Percentiles rank a stretch among this genome's conserved stretches.
These are phyloP conservation scores for Amphipoea oculea DNA, from an alignment of 2,888 invertebrate genomes.

Conservation along the genomic window DNA sequence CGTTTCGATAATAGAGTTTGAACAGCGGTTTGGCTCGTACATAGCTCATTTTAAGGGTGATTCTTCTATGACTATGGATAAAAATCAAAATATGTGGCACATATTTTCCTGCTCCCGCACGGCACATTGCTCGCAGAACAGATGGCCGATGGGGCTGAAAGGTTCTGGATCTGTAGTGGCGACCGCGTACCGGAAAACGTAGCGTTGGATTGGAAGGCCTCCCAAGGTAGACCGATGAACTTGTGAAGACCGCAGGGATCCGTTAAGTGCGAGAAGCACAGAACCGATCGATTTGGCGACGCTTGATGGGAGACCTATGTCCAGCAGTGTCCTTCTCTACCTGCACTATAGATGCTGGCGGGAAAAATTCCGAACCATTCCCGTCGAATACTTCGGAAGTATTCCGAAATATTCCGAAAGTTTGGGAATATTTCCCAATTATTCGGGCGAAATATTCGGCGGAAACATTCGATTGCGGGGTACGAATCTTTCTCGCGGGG, in stretches of 20 bases:
- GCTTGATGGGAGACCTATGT: not conserved
- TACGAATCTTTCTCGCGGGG: too few species aligned
- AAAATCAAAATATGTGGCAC: not conserved
- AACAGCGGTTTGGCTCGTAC: conserved; percentile 37
- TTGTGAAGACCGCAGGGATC: not conserved
- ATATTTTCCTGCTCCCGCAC: too few species aligned
- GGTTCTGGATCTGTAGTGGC: too few species aligned
- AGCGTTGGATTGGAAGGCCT: not conserved
- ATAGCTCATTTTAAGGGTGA: not conserved
- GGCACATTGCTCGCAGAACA: not conserved
- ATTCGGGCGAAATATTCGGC: too few species aligned
- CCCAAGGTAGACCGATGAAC: not conserved
- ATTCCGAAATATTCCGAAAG: too few species aligned
- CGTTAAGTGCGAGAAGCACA: not conserved
- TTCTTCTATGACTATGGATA: not conserved
- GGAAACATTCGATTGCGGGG: too few species aligned
- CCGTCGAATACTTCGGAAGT: too few species aligned
- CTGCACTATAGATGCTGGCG: too few species aligned
- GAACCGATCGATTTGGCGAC: too few species aligned
- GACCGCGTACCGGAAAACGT: not conserved
- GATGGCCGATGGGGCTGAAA: not conserved
- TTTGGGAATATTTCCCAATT: too few species aligned
- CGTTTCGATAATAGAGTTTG: conserved; percentile 43
- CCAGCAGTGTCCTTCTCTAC: not conserved
- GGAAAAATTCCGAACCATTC: too few species aligned